These are phyloP conservation scores for Euzetes globulus DNA, from an alignment of 2,888 invertebrate species.

Conservation along the genomic window DNA sequence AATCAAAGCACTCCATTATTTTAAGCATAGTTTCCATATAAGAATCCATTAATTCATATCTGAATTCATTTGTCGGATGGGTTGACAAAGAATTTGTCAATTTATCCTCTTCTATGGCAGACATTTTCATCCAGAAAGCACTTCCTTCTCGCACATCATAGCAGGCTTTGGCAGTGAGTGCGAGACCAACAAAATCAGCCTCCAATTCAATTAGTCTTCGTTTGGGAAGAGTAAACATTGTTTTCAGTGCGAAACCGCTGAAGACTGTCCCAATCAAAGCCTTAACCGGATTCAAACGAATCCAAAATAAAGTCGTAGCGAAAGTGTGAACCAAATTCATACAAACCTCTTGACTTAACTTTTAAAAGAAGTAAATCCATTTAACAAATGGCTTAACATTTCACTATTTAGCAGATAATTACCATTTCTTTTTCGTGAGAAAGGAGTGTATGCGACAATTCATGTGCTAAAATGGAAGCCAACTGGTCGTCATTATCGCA, in stretches of 20 bases:
- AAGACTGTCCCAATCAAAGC: conserved; percentile 47
- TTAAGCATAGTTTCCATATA: conserved; percentile 48
- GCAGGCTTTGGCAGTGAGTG: conserved; percentile 54
- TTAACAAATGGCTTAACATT: too few species aligned
- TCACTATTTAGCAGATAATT: background rate
- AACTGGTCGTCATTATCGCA: conserved; percentile 54
- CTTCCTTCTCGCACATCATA: conserved; percentile 55
- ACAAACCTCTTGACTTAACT: conserved; percentile 50
- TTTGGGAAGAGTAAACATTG: conserved; percentile 51
- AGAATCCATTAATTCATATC: conserved; percentile 49
- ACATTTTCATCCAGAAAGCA: conserved; percentile 55
- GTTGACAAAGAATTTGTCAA: conserved; percentile 50
- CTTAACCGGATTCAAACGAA: conserved; percentile 52
- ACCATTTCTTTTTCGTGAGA: conserved; percentile 50
- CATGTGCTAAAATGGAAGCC: conserved; percentile 55
- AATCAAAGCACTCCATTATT: conserved; percentile 43
- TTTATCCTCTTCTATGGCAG: conserved; percentile 4
- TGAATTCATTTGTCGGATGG: conserved; percentile 52
- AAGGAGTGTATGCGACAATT: conserved; percentile 56
- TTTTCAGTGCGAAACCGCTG: background rate
- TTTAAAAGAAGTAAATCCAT: too few species aligned
- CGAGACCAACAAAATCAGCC: conserved; percentile 56
- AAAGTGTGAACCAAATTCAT: conserved; percentile 51
- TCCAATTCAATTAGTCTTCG: conserved; percentile 54
- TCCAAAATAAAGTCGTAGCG: conserved; percentile 54